Base-by-base conservation (phyloP, 2,113 vertebrate species). In the Rhombomys opimus region DNA sequence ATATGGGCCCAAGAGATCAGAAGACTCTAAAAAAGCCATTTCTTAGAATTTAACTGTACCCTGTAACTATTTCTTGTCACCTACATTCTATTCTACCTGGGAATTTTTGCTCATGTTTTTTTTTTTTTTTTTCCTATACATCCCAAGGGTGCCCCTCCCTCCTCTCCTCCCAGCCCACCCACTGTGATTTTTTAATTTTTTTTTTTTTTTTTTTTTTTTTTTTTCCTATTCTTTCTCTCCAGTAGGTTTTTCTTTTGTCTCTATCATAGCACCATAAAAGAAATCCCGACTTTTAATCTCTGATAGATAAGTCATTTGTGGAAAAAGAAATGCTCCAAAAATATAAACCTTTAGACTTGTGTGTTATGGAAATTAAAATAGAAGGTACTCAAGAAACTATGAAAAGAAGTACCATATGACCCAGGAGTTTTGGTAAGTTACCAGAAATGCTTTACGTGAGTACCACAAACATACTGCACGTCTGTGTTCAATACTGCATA, bases 201-300 rank as follows among this genome's bases (percentile, higher is more conserved):
- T 57, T 57, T 5, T 57, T 57, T 57, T 5, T 22, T 85, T 82
- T 46, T 65, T 38, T 4, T 89, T 38, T 77, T 65, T 30, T 5
- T 96, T n/a, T 18, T 63, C 63, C 30, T 57, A 41, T 61, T 91
- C n/a, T 14, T 25, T 18, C 4, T 76, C 57, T 90, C 20, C 18
- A 61, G 88, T 59, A 35, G 54, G 38, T 80, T 73, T 93, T 46
- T 50, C 82, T 9, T 61, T 35, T 63, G 30, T 87, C 46, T 95
- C 89, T 93, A 57, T 17, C 32, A 82, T 35, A 93, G 75, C 2
- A 94, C 59, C 81, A 38, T 85, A 46, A 84, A 72, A 73, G 46
- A 61, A 92, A 94, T 54, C 72, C 11, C 11, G 91, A 27, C 73
- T 90, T 22, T 89, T 96, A 61, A 73, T 89, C 67, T 91, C 92